phyloP scores from a whole-genome alignment of 2,888 invertebrate species.

The Mayetiola destructor region DNA sequence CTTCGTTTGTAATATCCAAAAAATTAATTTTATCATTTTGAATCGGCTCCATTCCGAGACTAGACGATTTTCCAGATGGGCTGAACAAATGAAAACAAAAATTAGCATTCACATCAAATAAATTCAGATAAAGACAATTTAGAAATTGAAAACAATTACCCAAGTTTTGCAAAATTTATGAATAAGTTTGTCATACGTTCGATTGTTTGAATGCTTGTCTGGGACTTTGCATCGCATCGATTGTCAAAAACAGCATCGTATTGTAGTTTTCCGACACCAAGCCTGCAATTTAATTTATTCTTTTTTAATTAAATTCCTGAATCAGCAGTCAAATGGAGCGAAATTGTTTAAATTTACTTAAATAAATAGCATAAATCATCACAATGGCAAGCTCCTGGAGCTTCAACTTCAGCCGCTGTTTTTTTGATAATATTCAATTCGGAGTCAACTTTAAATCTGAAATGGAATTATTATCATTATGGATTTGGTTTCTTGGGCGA shows the following conservation, averaged over 20 bases:
- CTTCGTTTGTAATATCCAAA: constrained; percentile 12
- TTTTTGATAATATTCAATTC: background rate
- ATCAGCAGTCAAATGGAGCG: background rate
- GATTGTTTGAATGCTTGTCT: constrained; percentile 10
- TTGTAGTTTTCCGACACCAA: background rate
- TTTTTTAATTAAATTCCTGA: background rate
- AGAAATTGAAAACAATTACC: too few relatives aligned
- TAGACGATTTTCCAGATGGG: too few relatives aligned
- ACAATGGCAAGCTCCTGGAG: background rate
- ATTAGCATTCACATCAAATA: too few relatives aligned
- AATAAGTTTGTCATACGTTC: constrained; percentile 1
- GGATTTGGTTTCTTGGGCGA: too few relatives aligned
- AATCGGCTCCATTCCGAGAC: background rate
- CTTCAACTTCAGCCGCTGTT: background rate
- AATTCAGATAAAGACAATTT: too few relatives aligned
- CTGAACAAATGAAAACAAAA: too few relatives aligned
- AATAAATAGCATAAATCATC: constrained; percentile 11
- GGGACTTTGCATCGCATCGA: background rate
- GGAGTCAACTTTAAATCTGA: background rate
- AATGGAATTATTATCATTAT: too few relatives aligned
- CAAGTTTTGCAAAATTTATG: constrained; percentile 16
- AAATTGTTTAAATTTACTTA: background rate
- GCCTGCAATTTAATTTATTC: background rate
- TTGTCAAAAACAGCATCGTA: background rate
- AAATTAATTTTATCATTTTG: background rate